A percentile compares a stretch with the other conserved stretches of the same genome.
These are phyloP conservation scores for Periparus ater DNA, from an alignment of 2,797 vertebrate species.

Conservation along the genomic window DNA sequence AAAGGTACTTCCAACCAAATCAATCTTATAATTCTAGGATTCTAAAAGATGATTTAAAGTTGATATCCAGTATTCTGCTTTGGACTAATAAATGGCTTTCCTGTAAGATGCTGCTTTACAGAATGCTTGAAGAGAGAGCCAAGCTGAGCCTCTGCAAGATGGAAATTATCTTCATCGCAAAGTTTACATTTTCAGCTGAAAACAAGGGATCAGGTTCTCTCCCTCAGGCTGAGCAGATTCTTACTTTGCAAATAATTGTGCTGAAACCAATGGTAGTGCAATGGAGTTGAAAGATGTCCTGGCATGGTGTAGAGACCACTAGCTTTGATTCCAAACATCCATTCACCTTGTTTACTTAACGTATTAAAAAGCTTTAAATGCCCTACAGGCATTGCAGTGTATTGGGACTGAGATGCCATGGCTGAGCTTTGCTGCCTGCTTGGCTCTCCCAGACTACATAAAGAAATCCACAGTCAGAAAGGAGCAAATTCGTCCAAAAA, in stretches of 20 bases:
- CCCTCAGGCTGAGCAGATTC: not conserved
- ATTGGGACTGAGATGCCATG: not conserved
- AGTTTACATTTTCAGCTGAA: slow-evolving; percentile 15
- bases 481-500: not conserved
- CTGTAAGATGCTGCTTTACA: not conserved
- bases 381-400: not conserved
- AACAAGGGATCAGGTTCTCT: slow-evolving; percentile 17
- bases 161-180: not conserved
- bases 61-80: not conserved
- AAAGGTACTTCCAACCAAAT: not conserved
- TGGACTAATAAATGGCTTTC: not conserved
- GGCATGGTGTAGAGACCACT: not conserved
- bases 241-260: not conserved
- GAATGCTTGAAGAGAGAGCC: not conserved
- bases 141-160: not conserved
- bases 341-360: not conserved
- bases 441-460: not conserved
- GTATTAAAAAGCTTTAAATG: not conserved
- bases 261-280: not conserved
- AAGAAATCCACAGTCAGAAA: not conserved
- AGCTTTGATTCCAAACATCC: not conserved
- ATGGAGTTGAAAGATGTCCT: not conserved
- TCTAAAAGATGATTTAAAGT: not conserved
- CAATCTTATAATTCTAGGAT: not conserved
- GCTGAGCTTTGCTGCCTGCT: not conserved